Percentiles rank a stretch among this genome's conserved stretches.
Conservation (phyloP, 1,140 invertebrate genomes). For the Artemia franciscana region DNA sequence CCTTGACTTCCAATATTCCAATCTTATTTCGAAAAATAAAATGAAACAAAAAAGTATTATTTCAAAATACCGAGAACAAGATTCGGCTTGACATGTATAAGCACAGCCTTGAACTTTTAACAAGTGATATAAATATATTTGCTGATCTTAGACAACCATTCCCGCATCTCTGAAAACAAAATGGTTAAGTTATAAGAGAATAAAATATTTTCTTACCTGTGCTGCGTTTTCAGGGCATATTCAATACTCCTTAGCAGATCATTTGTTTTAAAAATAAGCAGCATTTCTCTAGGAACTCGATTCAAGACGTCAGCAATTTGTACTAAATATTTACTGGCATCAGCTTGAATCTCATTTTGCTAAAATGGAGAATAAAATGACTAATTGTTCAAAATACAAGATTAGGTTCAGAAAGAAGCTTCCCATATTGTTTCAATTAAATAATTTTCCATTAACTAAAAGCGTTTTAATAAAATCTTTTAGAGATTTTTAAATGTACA, state of each 20-base stretch:
- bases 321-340: conserved; percentile 16
- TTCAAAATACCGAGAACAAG: too few species aligned
- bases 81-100: too few species aligned
- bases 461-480: too few species aligned
- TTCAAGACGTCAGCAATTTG: conserved; percentile 44
- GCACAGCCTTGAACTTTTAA: conserved; percentile 6
- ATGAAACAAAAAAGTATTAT: too few species aligned
- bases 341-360: conserved; percentile 38
- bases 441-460: too few species aligned
- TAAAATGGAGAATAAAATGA: conserved; percentile 17
- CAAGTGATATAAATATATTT: conserved; percentile 6
- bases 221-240: conserved; percentile 43
- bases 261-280: conserved; percentile 92
- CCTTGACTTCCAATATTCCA: too few species aligned
- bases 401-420: too few species aligned
- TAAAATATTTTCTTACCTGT: conserved; percentile 20
- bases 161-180: not conserved
- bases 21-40: too few species aligned
- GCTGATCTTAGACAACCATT: not conserved
- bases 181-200: not conserved
- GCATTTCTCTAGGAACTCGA: conserved; percentile 52
- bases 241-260: conserved; percentile 85
- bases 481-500: too few species aligned
- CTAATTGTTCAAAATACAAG: too few species aligned
- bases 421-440: too few species aligned